Conservation (phyloP, 2,113 vertebrate genomes). For the Rhabdornis inornatus region DNA sequence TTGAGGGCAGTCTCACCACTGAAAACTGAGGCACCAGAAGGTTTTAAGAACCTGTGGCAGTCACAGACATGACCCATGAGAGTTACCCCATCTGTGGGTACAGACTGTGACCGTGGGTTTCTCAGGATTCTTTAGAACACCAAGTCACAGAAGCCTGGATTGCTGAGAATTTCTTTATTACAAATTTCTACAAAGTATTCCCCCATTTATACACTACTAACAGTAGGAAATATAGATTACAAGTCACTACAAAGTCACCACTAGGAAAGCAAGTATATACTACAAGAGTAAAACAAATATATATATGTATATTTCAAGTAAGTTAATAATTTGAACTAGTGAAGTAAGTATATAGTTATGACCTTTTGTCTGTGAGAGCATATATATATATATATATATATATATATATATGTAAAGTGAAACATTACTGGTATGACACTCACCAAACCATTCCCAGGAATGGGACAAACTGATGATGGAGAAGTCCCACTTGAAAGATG, state of each 20-base stretch:
- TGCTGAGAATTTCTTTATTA: not conserved
- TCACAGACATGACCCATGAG: not conserved
- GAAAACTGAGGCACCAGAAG: not conserved
- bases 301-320: not conserved
- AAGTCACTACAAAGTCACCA: not conserved
- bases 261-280: not conserved
- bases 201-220: not conserved
- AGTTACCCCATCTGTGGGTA: not conserved
- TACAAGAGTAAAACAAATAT: not conserved
- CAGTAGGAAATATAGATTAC: not conserved
- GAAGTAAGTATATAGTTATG: not conserved
- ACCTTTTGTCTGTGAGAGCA: not conserved
- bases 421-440: not conserved
- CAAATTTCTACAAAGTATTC: not conserved
- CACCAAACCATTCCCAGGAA: not conserved
- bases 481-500: not conserved
- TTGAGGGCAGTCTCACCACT: not conserved
- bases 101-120: not conserved
- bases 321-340: not conserved
- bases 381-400: not conserved
- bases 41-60: not conserved
- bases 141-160: not conserved
- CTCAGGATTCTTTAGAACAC: not conserved
- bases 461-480: rapidly evolving
- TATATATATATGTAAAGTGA: not conserved